Percentiles rank a stretch among this genome's conserved stretches.
Evolutionary conservation across 2,797 vertebrate genomes (phyloP).

Genomic region (Malurus leucopterus): DNA sequence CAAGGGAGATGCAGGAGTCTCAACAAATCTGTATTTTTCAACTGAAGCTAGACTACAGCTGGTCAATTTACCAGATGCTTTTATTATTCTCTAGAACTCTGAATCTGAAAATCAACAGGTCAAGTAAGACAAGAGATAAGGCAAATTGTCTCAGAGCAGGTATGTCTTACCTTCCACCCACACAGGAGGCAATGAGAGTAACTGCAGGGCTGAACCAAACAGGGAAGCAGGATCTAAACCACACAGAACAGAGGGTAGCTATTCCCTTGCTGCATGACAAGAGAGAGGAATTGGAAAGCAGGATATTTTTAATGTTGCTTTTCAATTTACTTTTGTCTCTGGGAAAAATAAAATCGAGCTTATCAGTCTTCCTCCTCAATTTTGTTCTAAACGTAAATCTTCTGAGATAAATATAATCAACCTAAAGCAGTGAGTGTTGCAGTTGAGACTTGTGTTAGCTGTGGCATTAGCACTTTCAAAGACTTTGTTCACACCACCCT

Average conservation of each 20-base stretch:
- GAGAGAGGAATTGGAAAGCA: background rate
- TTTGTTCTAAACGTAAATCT: background rate
- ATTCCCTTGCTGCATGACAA: background rate
- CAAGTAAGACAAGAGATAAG: background rate
- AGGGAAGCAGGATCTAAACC: background rate
- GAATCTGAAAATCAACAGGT: background rate
- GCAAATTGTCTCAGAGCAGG: background rate
- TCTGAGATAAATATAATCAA: background rate
- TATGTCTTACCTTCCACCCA: background rate
- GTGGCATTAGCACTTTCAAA: background rate
- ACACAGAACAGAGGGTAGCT: background rate
- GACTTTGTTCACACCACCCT: background rate
- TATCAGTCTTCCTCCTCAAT: background rate
- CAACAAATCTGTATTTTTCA: background rate
- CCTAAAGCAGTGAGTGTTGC: background rate
- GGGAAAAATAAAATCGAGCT: background rate
- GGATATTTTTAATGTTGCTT: background rate
- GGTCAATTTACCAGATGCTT: background rate
- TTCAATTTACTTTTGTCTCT: background rate
- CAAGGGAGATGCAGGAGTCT: background rate
- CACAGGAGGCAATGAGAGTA: background rate
- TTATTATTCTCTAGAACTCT: background rate
- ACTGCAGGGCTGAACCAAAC: background rate
- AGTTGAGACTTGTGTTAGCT: background rate
- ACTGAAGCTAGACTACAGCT: background rate